Percentiles rank a stretch among this genome's conserved stretches.
Conservation (phyloP, 2,113 vertebrate genomes). For the Hiodon tergisus region DNA sequence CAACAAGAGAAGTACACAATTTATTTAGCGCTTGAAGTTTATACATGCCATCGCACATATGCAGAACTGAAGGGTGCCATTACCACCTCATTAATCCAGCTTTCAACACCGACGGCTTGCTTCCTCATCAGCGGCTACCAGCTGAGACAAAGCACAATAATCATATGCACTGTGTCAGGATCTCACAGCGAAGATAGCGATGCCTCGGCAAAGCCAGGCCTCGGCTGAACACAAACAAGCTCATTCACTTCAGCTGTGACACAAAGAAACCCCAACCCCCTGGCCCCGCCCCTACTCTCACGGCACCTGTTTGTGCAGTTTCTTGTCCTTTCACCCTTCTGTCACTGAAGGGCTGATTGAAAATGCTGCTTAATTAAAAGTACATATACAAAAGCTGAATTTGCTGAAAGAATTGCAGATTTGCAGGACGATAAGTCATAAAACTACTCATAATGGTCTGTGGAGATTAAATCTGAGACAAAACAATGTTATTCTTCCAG, state of each 20-base stretch:
- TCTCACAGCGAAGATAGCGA: not conserved
- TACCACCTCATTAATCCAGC: conserved; percentile 25
- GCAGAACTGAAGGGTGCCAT: conserved; percentile 15
- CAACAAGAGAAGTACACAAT: conserved; percentile 32
- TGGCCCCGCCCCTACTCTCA: not conserved
- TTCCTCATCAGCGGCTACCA: conserved; percentile 1
- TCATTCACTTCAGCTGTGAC: not conserved
- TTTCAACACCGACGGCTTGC: conserved; percentile 17
- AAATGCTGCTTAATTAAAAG: conserved; percentile 34
- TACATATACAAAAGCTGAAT: conserved; percentile 24
- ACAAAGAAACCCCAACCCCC: not conserved
- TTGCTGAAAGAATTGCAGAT: conserved; percentile 31
- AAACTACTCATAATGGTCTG: conserved; percentile 14
- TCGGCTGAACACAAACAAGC: conserved; percentile 6
- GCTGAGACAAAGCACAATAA: conserved; percentile 2
- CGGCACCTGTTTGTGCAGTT: conserved; percentile 21
- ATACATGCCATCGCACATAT: conserved; percentile 16
- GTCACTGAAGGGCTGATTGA: conserved; percentile 32
- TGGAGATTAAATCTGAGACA: conserved; percentile 20
- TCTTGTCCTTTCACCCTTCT: conserved; percentile 29
- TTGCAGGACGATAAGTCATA: conserved; percentile 15
- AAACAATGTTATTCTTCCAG: conserved; percentile 21
- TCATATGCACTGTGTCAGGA: not conserved
- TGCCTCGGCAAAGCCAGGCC: conserved; percentile 8
- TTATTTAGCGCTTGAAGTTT: conserved; percentile 34